These are phyloP conservation scores for Drosophila nigromelanica DNA, from an alignment of 1,140 invertebrate genomes.

Conservation along the genomic window DNA sequence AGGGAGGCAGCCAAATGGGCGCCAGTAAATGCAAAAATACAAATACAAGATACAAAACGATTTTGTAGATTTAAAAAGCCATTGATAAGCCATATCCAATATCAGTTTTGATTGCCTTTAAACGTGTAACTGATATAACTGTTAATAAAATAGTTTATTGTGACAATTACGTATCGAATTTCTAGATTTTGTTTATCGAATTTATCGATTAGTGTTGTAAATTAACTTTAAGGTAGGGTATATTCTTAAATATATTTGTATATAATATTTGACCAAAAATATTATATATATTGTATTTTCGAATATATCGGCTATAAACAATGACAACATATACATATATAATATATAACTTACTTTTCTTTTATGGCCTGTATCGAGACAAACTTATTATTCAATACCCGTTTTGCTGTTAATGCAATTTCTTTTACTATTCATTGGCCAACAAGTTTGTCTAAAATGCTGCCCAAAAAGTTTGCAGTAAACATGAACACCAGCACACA, in stretches of 20 bases:
- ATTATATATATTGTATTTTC: too few relatives aligned
- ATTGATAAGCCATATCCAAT: not conserved
- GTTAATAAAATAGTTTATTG: too few relatives aligned
- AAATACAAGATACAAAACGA: not conserved
- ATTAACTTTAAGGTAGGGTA: too few relatives aligned
- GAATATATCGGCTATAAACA: too few relatives aligned
- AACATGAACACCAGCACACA: not conserved
- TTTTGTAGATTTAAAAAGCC: not conserved
- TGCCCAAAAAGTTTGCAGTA: not conserved
- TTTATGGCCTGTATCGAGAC: too few relatives aligned
- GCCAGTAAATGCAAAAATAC: slow-evolving; percentile 7
- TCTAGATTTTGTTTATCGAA: too few relatives aligned
- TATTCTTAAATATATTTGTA: too few relatives aligned
- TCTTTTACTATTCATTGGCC: slow-evolving; percentile 8
- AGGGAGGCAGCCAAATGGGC: slow-evolving; percentile 8
- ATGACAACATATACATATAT: too few relatives aligned
- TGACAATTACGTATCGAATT: not conserved
- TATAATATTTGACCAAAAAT: too few relatives aligned
- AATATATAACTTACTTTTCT: too few relatives aligned
- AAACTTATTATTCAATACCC: slow-evolving; percentile 6
- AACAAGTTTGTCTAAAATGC: slow-evolving; percentile 11
- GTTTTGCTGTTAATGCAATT: not conserved
- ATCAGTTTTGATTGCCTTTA: not conserved
- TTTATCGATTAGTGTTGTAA: not conserved
- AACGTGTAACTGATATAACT: not conserved